Percentiles rank a stretch among this genome's conserved stretches.
Conservation (phyloP, 2,113 vertebrate species). For the Rhinolophus ferrumequinum region DNA sequence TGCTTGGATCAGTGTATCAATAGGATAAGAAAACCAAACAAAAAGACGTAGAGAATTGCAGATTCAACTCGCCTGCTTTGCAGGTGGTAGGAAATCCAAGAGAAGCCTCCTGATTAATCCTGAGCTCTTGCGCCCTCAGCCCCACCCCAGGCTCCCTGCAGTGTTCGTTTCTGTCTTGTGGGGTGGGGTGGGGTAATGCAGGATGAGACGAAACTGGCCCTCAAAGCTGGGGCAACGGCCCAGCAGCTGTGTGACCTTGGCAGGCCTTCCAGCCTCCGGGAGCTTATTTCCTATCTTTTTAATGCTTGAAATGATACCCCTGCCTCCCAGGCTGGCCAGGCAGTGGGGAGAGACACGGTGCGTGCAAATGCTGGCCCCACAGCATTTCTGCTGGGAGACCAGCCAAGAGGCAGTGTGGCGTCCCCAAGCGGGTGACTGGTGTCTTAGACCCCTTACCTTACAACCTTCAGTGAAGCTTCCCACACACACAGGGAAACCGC, state of each 20-base stretch:
- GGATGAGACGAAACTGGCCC: accelerated
- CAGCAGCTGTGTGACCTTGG: neutral
- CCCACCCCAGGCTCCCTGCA: accelerated
- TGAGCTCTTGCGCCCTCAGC: accelerated
- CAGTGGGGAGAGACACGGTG: too few relatives aligned
- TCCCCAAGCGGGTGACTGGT: neutral
- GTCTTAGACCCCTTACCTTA: neutral
- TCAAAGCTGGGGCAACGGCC: accelerated
- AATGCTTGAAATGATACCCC: neutral
- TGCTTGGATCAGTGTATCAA: accelerated
- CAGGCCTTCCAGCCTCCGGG: neutral
- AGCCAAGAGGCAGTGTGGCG: accelerated
- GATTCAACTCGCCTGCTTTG: neutral
- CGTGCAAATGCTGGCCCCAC: too few relatives aligned
- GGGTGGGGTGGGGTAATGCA: too few relatives aligned
- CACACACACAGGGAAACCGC: neutral
- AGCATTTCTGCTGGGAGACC: neutral
- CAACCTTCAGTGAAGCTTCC: too few relatives aligned
- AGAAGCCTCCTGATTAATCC: too few relatives aligned
- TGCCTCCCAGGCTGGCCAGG: accelerated
- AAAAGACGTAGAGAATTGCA: neutral
- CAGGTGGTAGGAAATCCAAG: neutral
- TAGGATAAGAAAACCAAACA: neutral
- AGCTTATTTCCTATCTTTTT: neutral
- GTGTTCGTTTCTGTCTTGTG: neutral